Base-by-base conservation (phyloP, 1,140 invertebrate genomes). In the Schmidtea mediterranea region DNA sequence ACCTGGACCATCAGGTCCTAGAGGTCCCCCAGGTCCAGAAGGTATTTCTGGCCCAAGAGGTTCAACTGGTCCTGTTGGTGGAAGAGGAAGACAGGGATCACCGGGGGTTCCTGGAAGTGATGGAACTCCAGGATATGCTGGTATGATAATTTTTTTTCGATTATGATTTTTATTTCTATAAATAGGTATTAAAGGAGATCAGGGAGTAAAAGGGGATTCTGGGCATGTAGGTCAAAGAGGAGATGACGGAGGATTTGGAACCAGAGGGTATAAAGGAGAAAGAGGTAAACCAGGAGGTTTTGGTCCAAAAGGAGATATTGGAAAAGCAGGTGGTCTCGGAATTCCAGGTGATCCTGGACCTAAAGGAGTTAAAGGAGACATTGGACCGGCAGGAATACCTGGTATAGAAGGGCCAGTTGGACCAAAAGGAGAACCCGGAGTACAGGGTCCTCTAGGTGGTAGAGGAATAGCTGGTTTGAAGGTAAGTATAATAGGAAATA, bases 291-390 rank as follows among this genome's bases (percentile, higher is more conserved):
- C 36, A 19, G 52, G 52, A 19, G n/a, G 23, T 21, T 18, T 2
- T 15, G 52, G 52, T 26, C 13, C 13, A 3, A 51, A 9, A 8
- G 52, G 52, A 6, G 24, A 9, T n/a, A 40, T 6, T 19, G 39
- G 39, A 9, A 41, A 41, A 41, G 15, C 22, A 21, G 51, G 51
- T 32, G 12, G 32, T 6, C 37, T 19, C 2, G 51, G 51, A 23
- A 10, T 2, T 36, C 39, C 32, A 19, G 50, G 50, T 8, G 23
- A n/a, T n/a, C 52, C 50, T 22, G 50, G 52, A 24, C 1, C 39
- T 15, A 32, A 36, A 6, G 52, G 53, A 19, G 15, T 23, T 9
- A 52, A 24, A 21, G 53, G 52, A 36, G 36, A 23, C 2, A 52
- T 13, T 24, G 51, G 51, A 45, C 18, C 18, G 18, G 41, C 43